Evolutionary conservation across 2,797 vertebrate genomes (phyloP).

Genomic region (Hoplostethus mediterraneus): DNA sequence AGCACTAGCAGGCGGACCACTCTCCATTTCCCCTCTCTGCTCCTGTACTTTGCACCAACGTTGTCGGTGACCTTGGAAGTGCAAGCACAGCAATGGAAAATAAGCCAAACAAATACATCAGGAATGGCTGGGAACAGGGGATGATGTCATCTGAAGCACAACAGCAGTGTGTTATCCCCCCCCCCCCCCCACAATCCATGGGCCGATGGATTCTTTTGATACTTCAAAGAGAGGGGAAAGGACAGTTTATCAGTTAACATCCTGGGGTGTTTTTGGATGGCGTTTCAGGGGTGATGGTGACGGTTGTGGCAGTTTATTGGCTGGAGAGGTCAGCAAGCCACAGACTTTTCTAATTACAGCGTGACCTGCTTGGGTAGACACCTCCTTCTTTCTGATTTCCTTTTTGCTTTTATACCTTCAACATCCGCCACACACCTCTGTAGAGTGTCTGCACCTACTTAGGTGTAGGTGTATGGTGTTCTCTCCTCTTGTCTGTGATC

Average conservation of each 20-base stretch:
- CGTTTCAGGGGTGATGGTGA: slow-evolving; percentile 67
- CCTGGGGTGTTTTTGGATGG: slow-evolving; percentile 54
- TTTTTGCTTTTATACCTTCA: slow-evolving; percentile 50
- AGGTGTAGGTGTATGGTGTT: neutral
- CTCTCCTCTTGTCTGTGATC: slow-evolving; percentile 30
- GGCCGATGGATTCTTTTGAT: slow-evolving; percentile 35
- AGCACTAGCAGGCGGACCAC: slow-evolving; percentile 28
- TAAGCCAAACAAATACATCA: slow-evolving; percentile 63
- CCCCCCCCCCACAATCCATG: slow-evolving; percentile 8
- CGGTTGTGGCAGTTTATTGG: slow-evolving; percentile 63
- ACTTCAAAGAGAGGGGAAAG: slow-evolving; percentile 70
- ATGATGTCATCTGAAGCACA: slow-evolving; percentile 65
- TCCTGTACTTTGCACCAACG: slow-evolving; percentile 15
- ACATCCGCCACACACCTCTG: slow-evolving; percentile 13
- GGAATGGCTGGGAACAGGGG: slow-evolving; percentile 44
- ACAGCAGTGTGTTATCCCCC: slow-evolving; percentile 5
- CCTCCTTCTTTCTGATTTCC: slow-evolving; percentile 69
- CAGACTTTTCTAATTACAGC: slow-evolving; percentile 78
- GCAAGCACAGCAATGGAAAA: slow-evolving; percentile 47
- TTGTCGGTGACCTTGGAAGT: slow-evolving; percentile 66
- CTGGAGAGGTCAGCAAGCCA: slow-evolving; percentile 66
- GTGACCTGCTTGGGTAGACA: slow-evolving; percentile 62
- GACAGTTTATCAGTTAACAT: slow-evolving; percentile 69
- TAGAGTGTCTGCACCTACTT: neutral
- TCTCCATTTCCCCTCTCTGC: slow-evolving; percentile 48